Base-by-base conservation (phyloP, 2,888 invertebrate species). In the Hypomecis punctinalis region DNA sequence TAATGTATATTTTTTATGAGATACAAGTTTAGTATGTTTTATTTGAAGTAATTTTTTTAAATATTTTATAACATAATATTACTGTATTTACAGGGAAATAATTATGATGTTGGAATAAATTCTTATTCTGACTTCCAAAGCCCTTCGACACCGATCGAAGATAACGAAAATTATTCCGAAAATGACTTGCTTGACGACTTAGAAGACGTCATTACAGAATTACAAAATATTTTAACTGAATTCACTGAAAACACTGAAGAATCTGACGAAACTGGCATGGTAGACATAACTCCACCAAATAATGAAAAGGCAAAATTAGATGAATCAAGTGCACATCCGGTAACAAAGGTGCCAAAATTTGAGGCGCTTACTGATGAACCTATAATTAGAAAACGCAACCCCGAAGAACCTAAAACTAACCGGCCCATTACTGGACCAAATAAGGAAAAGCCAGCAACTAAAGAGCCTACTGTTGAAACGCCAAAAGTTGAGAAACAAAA, bases 81-180 rank as follows among this genome's bases (percentile, higher is more conserved):
- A 23, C 23, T 23, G 23, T 2, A 23, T 23, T 23, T 23, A 3
- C 23, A 23, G 23, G 23, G 3, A 23, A 23, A 23, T 23, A 23
- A 1, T 23, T 1, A 23, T 23, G 23, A 23, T 23, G 1, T 23
- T 8, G 37, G 61, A 47, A 61, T 48, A 13, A 35, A 47, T 13
- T 8, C 54, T 8, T 43, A 39, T 36, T 45, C 45, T 10, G 35
- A 45, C 56, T n/a, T 51, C 45, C 9, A 48, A 10, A 45, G 11
- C 4, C 3, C 35, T 2, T 11, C 36, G 4, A 53, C 55, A 40
- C 52, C 58, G 10, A 42, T 13, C 7, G 43, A 61, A 7, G 42
- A 61, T 36, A 5, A 43, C 9, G 35, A 39, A 40, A 42, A 49
- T 9, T n/a, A 57, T n/a, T 8, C 8, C 36, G 39, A 11, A 36